These are phyloP conservation scores for Bovichtus variegatus DNA, from an alignment of 2,797 vertebrate genomes.

Conservation along the genomic window DNA sequence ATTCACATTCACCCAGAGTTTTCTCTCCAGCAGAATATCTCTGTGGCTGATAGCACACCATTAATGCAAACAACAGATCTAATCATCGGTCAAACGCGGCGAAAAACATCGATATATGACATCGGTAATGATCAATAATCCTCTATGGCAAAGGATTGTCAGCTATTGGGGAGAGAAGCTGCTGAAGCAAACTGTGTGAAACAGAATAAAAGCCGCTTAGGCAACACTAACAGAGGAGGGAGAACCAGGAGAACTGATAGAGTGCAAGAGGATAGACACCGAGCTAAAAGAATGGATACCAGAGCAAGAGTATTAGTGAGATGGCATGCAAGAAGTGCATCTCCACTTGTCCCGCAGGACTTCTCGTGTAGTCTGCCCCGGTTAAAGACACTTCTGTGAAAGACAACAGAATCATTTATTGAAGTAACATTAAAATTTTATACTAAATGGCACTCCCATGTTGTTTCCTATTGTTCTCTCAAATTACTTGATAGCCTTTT, in stretches of 20 bases:
- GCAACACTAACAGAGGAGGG: constrained; percentile 15
- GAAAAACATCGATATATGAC: constrained; percentile 64
- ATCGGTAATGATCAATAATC: constrained; percentile 69
- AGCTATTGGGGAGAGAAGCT: constrained; percentile 19
- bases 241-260: constrained; percentile 2
- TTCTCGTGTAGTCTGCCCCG: constrained; percentile 42
- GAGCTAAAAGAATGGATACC: constrained; percentile 27
- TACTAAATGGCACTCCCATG: constrained; percentile 84
- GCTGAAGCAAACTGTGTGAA: constrained; percentile 11
- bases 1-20: constrained; percentile 41
- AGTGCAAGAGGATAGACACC: constrained; percentile 8
- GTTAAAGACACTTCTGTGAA: constrained; percentile 76
- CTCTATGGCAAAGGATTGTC: constrained; percentile 49
- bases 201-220: constrained; percentile 12
- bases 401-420: constrained; percentile 82
- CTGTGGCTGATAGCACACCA: constrained; percentile 33
- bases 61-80: constrained; percentile 66
- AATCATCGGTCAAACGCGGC: constrained; percentile 68
- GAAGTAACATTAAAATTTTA: constrained; percentile 86
- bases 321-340: constrained; percentile 58
- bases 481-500: constrained; percentile 87
- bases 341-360: constrained; percentile 68
- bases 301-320: constrained; percentile 39
- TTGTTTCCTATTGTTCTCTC: constrained; percentile 89
- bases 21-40: constrained; percentile 47